phyloP scores from a whole-genome alignment of 2,797 vertebrate genomes.

The Crenichthys baileyi region DNA sequence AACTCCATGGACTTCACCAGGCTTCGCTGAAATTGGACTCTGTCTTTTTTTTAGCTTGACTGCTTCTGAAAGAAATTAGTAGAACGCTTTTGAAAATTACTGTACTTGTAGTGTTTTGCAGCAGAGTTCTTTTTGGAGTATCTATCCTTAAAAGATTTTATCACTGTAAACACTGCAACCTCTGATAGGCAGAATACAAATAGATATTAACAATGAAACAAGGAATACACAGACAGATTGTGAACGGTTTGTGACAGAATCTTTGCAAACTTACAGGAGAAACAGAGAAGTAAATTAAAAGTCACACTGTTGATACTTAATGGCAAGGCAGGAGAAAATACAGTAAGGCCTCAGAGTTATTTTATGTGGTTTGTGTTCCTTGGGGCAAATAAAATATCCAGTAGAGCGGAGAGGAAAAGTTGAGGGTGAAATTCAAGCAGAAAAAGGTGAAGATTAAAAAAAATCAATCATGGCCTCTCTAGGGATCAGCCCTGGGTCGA shows the following conservation, averaged over 20 bases:
- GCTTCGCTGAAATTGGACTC: neutral
- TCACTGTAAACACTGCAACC: neutral
- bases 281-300: conserved; percentile 11
- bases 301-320: neutral
- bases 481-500: conserved; percentile 37
- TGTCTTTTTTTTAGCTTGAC: neutral
- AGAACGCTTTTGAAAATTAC: neutral
- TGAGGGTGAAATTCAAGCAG: conserved; percentile 39
- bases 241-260: neutral
- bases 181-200: neutral
- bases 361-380: conserved; percentile 14
- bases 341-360: conserved; percentile 25
- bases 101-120: neutral
- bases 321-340: conserved; percentile 9
- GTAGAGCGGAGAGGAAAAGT: conserved; percentile 16
- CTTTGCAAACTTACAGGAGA: neutral
- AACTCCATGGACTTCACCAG: neutral
- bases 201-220: neutral
- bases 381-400: conserved; percentile 34
- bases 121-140: neutral
- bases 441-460: conserved; percentile 51
- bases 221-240: neutral
- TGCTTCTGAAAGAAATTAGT: neutral
- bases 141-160: neutral
- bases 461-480: conserved; percentile 41